These are phyloP conservation scores for Ypsolopha scabrella DNA, from an alignment of 2,888 invertebrate species.

Conservation along the genomic window DNA sequence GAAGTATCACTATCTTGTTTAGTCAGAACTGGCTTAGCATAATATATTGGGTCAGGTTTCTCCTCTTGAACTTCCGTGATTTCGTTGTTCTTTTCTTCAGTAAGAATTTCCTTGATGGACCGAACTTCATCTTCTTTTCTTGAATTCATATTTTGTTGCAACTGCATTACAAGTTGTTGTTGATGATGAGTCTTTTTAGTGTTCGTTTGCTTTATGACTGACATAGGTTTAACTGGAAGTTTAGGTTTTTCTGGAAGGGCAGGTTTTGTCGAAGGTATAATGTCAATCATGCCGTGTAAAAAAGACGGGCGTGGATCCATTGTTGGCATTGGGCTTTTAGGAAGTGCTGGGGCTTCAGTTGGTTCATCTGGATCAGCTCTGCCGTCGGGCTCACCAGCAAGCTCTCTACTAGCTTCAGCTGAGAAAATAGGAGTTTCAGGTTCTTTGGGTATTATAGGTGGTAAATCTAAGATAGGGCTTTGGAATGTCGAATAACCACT, in stretches of 20 bases:
- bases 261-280: conserved; percentile 63
- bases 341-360: conserved; percentile 76
- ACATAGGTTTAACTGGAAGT: conserved; percentile 63
- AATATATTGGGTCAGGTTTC: conserved; percentile 49
- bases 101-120: conserved; percentile 25
- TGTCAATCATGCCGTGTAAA: conserved; percentile 73
- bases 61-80: conserved; percentile 45
- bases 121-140: conserved; percentile 35
- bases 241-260: conserved; percentile 80
- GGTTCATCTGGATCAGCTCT: conserved; percentile 84
- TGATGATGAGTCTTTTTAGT: conserved; percentile 51
- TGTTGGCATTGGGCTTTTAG: conserved; percentile 75
- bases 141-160: conserved; percentile 54
- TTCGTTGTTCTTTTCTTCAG: conserved; percentile 51
- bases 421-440: conserved; percentile 48
- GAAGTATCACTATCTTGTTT: conserved; percentile 72
- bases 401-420: conserved; percentile 77
- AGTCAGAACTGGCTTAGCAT: conserved; percentile 58
- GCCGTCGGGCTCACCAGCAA: conserved; percentile 90
- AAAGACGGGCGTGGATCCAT: conserved; percentile 76
- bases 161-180: conserved; percentile 64
- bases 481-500: conserved; percentile 63
- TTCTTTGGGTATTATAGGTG: conserved; percentile 54
- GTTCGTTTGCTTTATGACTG: conserved; percentile 62
- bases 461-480: conserved; percentile 60